Base-by-base conservation (phyloP, 1,140 invertebrate genomes). In the Drosophila varians region DNA sequence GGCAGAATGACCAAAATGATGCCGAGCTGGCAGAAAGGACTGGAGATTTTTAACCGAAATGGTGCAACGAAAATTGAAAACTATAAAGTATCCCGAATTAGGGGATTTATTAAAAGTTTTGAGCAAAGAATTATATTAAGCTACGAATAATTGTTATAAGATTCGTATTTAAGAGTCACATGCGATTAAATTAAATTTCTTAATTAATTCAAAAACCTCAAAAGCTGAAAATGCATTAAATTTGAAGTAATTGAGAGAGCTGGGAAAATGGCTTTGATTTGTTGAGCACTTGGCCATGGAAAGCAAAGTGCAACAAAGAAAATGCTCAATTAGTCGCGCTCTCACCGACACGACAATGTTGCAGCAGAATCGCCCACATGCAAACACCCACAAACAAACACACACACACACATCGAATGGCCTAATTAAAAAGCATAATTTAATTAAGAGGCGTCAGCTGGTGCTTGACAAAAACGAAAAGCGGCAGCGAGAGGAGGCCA, bases 401-500 rank as follows among this genome's bases (percentile, higher is more conserved):
- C 28, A 53, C 23, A 47, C 48, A 53, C 53, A 21, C 43, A 26
- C 54, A 49, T 43, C 64, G 64, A 58, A 78, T 75, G 75, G 61
- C 75, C 76, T 86, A 84, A 84, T 84, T 84, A 84, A 84, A 73
- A 79, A 84, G 65, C 75, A 79, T 84, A 84, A 84, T 84, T 84
- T 77, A 83, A 83, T 83, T 83, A 83, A 83, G 70, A 74, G 78
- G 57, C 69, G 49, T 60, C 77, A 76, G 77, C 77, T 68, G 47
- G 48, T 62, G 54, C 60, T 57, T 54, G 66, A 55, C 72, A 62
- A 54, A 60, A 61, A 62, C 64, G 47, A 56, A 53, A 51, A 57
- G 38, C 57, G 55, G 34, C 55, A 14, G 34, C n/a, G 45, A 25
- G 36, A 28, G 62, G 43, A 53, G 53, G 52, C 69, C 58, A 70